phyloP scores from a whole-genome alignment of 2,797 vertebrate genomes.

The Artibeus lituratus region DNA sequence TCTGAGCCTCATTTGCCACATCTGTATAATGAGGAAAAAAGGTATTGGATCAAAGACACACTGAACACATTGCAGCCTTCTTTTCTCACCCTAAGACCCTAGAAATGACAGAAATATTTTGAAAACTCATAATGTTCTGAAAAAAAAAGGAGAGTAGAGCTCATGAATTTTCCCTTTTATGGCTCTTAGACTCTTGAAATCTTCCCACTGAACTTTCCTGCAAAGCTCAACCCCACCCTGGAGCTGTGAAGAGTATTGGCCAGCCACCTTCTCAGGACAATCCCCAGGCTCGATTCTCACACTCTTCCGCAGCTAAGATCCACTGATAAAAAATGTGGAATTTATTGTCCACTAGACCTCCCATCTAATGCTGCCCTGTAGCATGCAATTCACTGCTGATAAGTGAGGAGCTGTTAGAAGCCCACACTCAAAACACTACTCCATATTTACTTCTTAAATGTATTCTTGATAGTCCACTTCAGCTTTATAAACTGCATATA shows the following conservation, averaged over 20 bases:
- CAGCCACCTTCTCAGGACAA: not conserved
- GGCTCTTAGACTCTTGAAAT: not conserved
- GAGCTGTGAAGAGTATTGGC: not conserved
- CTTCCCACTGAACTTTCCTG: not conserved
- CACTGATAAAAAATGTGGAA: constrained; percentile 16
- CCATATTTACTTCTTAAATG: constrained; percentile 49
- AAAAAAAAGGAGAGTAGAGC: not conserved
- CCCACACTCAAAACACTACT: constrained; percentile 56
- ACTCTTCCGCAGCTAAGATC: not conserved
- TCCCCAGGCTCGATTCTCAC: not conserved
- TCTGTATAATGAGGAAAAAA: not conserved
- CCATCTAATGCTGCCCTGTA: constrained; percentile 17
- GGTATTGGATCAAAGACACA: not conserved
- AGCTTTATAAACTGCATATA: constrained; percentile 37
- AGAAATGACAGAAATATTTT: not conserved
- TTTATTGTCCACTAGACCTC: constrained; percentile 48
- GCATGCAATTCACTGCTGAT: constrained; percentile 40
- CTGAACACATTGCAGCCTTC: not conserved
- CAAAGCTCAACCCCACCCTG: not conserved
- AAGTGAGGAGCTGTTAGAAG: constrained; percentile 54
- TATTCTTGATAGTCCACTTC: constrained; percentile 57
- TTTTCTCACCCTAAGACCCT: not conserved
- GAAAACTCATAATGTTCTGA: not conserved
- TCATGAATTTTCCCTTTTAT: not conserved
- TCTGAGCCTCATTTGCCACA: not conserved